Evolutionary conservation across 2,888 invertebrate species (phyloP).

Genomic region (Diaphora mendica): DNA sequence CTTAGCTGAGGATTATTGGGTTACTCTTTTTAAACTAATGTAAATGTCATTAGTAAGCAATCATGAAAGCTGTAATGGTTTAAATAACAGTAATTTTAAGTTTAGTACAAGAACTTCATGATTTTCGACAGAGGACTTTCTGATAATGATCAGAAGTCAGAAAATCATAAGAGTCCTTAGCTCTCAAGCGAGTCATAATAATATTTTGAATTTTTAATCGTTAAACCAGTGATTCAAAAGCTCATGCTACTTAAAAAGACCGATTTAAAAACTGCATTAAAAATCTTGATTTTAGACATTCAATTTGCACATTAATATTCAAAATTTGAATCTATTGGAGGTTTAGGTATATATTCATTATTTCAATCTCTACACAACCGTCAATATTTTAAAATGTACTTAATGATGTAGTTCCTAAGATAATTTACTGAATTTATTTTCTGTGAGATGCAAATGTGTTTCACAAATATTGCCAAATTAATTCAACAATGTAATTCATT

Average conservation of each 20-base stretch:
- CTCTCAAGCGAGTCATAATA: not conserved
- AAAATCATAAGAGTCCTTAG: not conserved
- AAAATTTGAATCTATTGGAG: not conserved
- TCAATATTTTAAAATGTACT: slow-evolving; percentile 4
- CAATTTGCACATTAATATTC: not conserved
- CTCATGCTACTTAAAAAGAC: not conserved
- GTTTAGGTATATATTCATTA: not conserved
- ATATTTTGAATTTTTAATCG: not conserved
- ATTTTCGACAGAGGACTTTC: no score
- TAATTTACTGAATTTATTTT: not conserved
- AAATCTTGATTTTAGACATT: not conserved
- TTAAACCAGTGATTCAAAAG: not conserved
- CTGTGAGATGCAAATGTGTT: slow-evolving; percentile 14
- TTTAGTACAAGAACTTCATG: no score
- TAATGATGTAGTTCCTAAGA: slow-evolving; percentile 10
- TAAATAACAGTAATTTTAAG: not conserved
- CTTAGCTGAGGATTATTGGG: not conserved
- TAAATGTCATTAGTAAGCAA: not conserved
- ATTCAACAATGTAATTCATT: slow-evolving; percentile 30
- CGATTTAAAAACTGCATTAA: not conserved
- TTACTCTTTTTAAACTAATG: not conserved
- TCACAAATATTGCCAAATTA: slow-evolving; percentile 40
- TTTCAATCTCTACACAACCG: not conserved
- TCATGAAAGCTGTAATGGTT: not conserved
- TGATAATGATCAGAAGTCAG: no score